These are phyloP conservation scores for Hemicrepidius hirtus DNA, from an alignment of 2,888 invertebrate species.

Conservation along the genomic window DNA sequence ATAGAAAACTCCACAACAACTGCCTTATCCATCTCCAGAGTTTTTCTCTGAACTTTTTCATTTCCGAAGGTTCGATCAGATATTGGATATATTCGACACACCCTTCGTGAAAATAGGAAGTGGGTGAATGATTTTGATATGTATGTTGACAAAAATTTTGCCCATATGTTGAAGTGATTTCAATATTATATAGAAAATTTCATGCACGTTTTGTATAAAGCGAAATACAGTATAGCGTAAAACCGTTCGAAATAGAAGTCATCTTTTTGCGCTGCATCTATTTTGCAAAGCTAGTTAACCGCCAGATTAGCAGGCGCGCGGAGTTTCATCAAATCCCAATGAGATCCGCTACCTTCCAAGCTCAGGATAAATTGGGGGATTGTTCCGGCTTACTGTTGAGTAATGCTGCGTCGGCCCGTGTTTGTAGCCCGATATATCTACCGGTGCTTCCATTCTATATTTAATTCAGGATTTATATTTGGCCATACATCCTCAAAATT, in stretches of 20 bases:
- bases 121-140: constrained; percentile 38
- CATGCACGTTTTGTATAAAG: not conserved
- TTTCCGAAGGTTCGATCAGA: constrained; percentile 67
- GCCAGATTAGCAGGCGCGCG: constrained; percentile 71
- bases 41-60: constrained; percentile 68
- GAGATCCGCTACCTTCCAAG: constrained; percentile 71
- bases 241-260: constrained; percentile 43
- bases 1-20: constrained; percentile 69
- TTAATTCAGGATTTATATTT: constrained; percentile 73
- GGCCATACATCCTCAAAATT: constrained; percentile 70
- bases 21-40: constrained; percentile 66
- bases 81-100: constrained; percentile 57
- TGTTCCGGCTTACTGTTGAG: constrained; percentile 72
- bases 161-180: constrained; percentile 27
- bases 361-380: constrained; percentile 72
- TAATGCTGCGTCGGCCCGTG: constrained; percentile 71
- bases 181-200: not conserved
- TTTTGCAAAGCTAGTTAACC: constrained; percentile 73
- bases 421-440: constrained; percentile 71
- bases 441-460: constrained; percentile 70
- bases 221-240: constrained; percentile 5
- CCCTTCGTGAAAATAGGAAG: constrained; percentile 46
- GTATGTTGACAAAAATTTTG: constrained; percentile 39
- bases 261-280: constrained; percentile 67
- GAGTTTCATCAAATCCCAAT: constrained; percentile 73